Evolutionary conservation across 2,113 vertebrate species (phyloP), one percentile per base, ranked within the genome.

Genomic region (Myrmophylax atrothorax): DNA sequence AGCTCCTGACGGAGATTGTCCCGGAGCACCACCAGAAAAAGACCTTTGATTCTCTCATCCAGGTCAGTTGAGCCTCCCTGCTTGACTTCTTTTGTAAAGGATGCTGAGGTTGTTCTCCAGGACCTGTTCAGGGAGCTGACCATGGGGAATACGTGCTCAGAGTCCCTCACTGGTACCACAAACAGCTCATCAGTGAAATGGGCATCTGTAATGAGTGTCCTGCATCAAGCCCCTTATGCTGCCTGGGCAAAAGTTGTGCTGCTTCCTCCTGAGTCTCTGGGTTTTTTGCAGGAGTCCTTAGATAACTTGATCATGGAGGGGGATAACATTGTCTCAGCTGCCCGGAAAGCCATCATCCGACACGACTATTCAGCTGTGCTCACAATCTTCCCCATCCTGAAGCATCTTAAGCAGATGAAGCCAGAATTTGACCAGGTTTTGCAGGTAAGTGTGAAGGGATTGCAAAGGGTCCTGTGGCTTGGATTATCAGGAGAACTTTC

Each of bases 21-120:
- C 99, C 99, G 0, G 99, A 99, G 96, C 99, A 99, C 84, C 99
- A 99, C 95, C 99, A 99, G 98, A 99, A 99, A 96, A 99, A 99
- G 97, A 99, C 99, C 80, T 99, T 99, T 44, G 99, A 99, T 98
- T 99, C 99, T 14, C 98, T 99, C 92, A 99, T 99, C 58, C 99
- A 99, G 99, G 99, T 99, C 58, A 62, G 95, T 60, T 78, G 77
- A 83, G 18, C 2, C 4, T 58, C 44, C 52, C 10, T 8, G 26
- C 58, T 91, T 62, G n/a, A 14, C 50, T 80, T 79, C 24, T 62
- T 28, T 26, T 86, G 18, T 62, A 44, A 78, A 74, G 52, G 38
- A 55, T 46, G 35, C 47, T 58, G 63, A 19, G 9, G 12, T 33
- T 83, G 56, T 63, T 29, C 33, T 87, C 7, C 38, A 55, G 56